phyloP scores from a whole-genome alignment of 2,113 vertebrate genomes.

The Halichoerus grypus region DNA sequence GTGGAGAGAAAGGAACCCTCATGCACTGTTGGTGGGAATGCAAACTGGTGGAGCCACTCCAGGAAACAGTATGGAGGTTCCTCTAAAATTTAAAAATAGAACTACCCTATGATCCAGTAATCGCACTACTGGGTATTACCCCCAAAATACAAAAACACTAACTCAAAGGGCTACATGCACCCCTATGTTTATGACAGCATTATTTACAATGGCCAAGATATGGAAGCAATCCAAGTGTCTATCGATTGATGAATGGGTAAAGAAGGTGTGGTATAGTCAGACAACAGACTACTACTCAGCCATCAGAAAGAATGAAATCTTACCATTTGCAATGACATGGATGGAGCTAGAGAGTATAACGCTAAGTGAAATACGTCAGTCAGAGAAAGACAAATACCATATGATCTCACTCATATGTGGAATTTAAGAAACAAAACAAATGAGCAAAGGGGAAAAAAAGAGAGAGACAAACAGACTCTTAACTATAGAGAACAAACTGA shows the following conservation, averaged over 20 bases:
- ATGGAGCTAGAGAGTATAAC: neutral
- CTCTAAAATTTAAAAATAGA: neutral
- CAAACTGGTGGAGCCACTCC: neutral
- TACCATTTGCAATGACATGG: neutral
- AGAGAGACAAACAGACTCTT: too few species aligned
- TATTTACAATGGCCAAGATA: neutral
- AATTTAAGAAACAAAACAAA: neutral
- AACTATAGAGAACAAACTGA: neutral
- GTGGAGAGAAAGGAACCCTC: neutral
- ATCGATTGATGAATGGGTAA: neutral
- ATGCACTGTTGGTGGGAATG: neutral
- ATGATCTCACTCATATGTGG: neutral
- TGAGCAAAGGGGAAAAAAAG: too few species aligned
- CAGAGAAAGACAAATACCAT: too few species aligned
- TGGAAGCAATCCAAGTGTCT: neutral
- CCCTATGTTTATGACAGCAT: neutral
- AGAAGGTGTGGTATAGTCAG: neutral
- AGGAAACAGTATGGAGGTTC: neutral
- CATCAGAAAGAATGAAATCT: neutral
- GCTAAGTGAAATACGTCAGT: neutral
- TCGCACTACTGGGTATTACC: neutral
- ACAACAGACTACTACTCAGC: neutral
- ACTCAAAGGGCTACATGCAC: neutral
- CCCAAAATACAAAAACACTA: neutral
- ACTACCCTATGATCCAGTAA: neutral